These are phyloP conservation scores for Ephydatia muelleri DNA, from an alignment of 37 sponge, comb jelly and placozoan species.

Conservation along the genomic window DNA sequence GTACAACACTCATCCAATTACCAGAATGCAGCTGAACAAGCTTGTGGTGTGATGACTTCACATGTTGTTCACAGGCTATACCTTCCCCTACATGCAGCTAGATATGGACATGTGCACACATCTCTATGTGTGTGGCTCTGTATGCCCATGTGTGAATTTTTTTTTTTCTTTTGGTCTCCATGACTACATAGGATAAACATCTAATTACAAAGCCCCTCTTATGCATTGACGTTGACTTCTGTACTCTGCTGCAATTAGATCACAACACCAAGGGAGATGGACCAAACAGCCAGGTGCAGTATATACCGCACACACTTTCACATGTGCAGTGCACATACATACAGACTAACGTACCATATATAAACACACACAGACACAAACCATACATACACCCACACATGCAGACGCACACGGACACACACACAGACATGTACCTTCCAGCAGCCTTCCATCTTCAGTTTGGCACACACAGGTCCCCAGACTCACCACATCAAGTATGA, in stretches of 20 bases:
- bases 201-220: neutral
- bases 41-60: conserved; percentile 33
- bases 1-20: too few relatives aligned
- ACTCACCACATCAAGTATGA: conserved; percentile 82
- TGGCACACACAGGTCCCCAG: conserved; percentile 77
- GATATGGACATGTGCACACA: conserved; percentile 9
- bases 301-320: too few relatives aligned
- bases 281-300: neutral
- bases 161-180: neutral
- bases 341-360: neutral
- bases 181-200: neutral
- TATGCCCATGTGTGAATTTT: neutral
- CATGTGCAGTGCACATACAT: too few relatives aligned
- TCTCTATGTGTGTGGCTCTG: conserved; percentile 10
- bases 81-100: too few relatives aligned
- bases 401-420: conserved; percentile 6
- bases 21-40: too few relatives aligned
- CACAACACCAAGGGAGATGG: too few relatives aligned
- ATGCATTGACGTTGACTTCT: too few relatives aligned
- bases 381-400: neutral
- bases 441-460: conserved; percentile 66
- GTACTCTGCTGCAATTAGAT: too few relatives aligned
- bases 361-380: neutral
- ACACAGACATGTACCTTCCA: conserved; percentile 69
- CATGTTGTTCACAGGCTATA: too few relatives aligned